Conservation (phyloP, 2,888 invertebrate species). For the Caenorhabditis zanzibari region DNA sequence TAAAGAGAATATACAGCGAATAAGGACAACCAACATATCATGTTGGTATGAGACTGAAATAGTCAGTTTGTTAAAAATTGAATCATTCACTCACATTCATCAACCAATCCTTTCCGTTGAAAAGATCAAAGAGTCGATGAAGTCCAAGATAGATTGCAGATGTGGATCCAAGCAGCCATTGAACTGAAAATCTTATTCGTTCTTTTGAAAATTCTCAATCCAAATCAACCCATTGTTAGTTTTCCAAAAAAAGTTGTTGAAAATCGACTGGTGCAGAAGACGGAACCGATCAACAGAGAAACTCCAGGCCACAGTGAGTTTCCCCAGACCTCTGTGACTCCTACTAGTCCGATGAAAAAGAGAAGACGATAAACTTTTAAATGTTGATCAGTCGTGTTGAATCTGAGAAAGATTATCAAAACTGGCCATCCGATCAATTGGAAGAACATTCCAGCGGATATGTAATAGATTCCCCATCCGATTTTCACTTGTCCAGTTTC, state of each 20-base stretch:
- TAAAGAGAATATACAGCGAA: slow-evolving; percentile 11
- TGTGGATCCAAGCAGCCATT: slow-evolving; percentile 46
- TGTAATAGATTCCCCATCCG: not conserved
- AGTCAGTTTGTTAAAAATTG: too few relatives aligned
- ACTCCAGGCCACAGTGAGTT: slow-evolving; percentile 18
- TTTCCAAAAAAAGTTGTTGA: slow-evolving; percentile 7
- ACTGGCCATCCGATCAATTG: not conserved
- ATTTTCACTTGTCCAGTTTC: not conserved
- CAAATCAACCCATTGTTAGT: not conserved
- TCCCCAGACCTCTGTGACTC: not conserved
- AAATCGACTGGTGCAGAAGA: not conserved
- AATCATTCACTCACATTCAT: slow-evolving; percentile 18
- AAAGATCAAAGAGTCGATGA: slow-evolving; percentile 28
- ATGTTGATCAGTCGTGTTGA: not conserved
- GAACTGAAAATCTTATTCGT: slow-evolving; percentile 26
- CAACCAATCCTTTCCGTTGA: not conserved
- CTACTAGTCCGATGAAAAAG: not conserved
- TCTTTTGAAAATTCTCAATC: not conserved
- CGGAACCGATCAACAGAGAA: not conserved
- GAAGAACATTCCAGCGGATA: not conserved
- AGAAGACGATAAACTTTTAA: slow-evolving; percentile 1
- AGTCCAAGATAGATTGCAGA: slow-evolving; percentile 19
- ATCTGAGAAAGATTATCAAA: not conserved
- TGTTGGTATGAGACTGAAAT: not conserved
- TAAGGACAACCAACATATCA: not conserved